Base-by-base conservation (phyloP, 2,888 invertebrate species). In the Leuctra nigra region DNA sequence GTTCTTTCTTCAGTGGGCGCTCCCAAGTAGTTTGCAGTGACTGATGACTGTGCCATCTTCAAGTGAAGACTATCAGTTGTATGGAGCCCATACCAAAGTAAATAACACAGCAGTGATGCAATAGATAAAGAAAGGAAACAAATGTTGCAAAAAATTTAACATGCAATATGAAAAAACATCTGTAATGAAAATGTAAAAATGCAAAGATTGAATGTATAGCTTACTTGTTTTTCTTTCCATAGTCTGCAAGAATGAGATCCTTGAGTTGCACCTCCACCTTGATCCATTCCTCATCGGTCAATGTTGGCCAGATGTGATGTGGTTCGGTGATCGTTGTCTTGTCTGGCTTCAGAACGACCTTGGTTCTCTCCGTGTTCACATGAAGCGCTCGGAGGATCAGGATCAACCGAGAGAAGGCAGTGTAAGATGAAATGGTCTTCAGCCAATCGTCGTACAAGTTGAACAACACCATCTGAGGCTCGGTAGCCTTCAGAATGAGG, bases 401-500 rank as follows among this genome's bases (percentile, higher is more conserved):
- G 69, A 99, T 98, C 62, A 99, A 77, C 68, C 99, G 84, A 63
- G 96, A 97, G 80, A 98, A 99, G 0, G 97, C 96, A 2, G 99
- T 99, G 71, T 99, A 99, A 0, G 97, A 98, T 0, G 98, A 98
- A 67, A 99, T 98, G 0, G 98, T 97, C 73, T 98, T 98, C 57
- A 99, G 77, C 99, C 99, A 99, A 73, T 99, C 99, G 68, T 99
- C 99, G 67, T 98, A 99, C 50, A 99, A 77, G 75, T 99, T 99
- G 77, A 99, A 99, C 25, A 99, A 77, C 41, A 99, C 98, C 99
- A 99, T 99, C 75, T 99, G 99, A 0, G 99, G 99, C 69, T 99
- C 99, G 0, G 97, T 99, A 1, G 99, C 99, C 73, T 99, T 99
- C 55, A 99, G 77, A 68, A 99, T 99, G 58, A 99, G 79, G 76